These are phyloP conservation scores for Chironomus riparius DNA, from an alignment of 2,888 invertebrate genomes.

Conservation along the genomic window DNA sequence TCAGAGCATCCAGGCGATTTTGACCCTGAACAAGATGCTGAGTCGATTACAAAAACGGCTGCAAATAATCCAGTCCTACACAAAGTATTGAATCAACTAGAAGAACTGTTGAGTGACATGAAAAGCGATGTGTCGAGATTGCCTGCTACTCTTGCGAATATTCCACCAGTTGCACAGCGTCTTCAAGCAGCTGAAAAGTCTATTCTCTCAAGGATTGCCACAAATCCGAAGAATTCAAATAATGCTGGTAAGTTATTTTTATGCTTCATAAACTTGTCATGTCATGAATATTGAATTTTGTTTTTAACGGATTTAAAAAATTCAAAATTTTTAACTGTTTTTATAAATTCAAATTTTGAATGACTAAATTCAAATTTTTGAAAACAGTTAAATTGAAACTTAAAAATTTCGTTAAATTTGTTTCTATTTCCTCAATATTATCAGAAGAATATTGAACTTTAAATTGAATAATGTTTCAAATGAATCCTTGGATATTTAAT, in stretches of 20 bases:
- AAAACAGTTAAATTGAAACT: too few relatives aligned
- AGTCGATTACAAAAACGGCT: slow-evolving; percentile 74
- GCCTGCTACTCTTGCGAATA: slow-evolving; percentile 93
- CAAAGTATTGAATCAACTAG: slow-evolving; percentile 96
- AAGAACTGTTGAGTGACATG: slow-evolving; percentile 98
- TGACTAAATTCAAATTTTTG: too few relatives aligned
- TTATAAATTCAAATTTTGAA: too few relatives aligned
- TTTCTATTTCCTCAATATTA: too few relatives aligned
- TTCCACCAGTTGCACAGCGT: slow-evolving; percentile 96
- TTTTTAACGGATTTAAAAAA: background rate
- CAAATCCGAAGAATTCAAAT: slow-evolving; percentile 49
- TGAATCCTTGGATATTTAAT: too few relatives aligned
- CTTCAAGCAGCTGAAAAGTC: slow-evolving; percentile 97
- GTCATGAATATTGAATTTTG: background rate
- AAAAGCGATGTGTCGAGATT: slow-evolving; percentile 97
- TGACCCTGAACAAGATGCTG: slow-evolving; percentile 67
- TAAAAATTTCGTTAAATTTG: too few relatives aligned
- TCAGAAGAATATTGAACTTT: too few relatives aligned
- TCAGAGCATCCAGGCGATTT: slow-evolving; percentile 68
- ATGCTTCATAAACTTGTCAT: background rate
- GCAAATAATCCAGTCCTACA: slow-evolving; percentile 93
- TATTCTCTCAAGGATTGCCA: slow-evolving; percentile 78
- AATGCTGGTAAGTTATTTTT: slow-evolving; percentile 46
- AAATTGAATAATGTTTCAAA: too few relatives aligned
- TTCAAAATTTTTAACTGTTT: too few relatives aligned